A percentile compares a stretch with the other conserved stretches of the same genome.
Evolutionary conservation across 2,797 vertebrate species (phyloP).

Genomic region (Pantherophis alleghaniensis): DNA sequence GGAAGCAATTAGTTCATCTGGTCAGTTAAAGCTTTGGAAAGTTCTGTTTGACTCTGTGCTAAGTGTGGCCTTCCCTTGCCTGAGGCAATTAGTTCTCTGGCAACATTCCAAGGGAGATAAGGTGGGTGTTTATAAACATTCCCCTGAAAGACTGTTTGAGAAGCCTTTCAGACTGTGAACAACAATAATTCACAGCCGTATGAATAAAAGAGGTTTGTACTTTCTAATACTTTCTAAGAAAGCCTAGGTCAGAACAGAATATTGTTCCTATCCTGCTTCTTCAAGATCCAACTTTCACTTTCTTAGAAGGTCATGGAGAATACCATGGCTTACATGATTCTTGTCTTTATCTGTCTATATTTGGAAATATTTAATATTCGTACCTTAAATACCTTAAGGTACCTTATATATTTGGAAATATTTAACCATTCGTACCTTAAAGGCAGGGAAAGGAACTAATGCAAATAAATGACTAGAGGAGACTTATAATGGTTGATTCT

Average conservation of each 20-base stretch:
- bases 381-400: background rate
- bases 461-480: background rate
- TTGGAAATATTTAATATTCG: background rate
- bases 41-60: no score
- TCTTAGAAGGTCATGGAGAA: background rate
- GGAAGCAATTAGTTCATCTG: no score
- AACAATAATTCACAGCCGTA: no score
- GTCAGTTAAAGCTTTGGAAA: no score
- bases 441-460: background rate
- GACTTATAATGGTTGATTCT: background rate
- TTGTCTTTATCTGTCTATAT: background rate
- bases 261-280: background rate
- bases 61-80: no score
- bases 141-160: no score
- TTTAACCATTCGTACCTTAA: background rate
- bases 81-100: no score
- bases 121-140: no score
- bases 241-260: background rate
- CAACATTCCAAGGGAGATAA: no score
- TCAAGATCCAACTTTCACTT: background rate
- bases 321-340: background rate
- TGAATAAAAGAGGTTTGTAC: no score
- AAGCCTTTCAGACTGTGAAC: no score
- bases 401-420: background rate
- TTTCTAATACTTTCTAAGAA: no score